Evolutionary conservation across 2,113 vertebrate genomes (phyloP), one percentile per base, ranked within the genome.

Genomic region (Callorhinus ursinus): DNA sequence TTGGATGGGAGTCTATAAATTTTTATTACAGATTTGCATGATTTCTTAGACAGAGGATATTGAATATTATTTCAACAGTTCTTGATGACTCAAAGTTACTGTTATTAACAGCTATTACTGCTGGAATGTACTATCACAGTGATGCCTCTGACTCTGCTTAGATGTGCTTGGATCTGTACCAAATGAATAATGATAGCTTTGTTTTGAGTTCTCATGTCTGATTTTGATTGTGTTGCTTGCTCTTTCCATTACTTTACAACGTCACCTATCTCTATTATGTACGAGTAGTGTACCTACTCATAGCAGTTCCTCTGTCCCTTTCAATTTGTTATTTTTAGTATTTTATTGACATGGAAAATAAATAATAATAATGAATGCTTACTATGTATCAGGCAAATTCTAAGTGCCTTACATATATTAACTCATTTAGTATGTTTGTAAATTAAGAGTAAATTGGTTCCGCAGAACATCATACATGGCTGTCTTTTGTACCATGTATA

Each of bases 11-110:
- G 86, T 95, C 93, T 91, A 94, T 97, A 97, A 88, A 96, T 94
- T 97, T 96, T 96, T 97, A 97, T 96, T 97, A 82, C 55, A 81
- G 67, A 96, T 97, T 91, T 93, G 14, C 57, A 96, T 98, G 92
- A 93, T 97, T 97, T 98, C 96, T 94, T 96, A 97, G 95, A 94
- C 88, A 97, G 77, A 96, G 87, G 89, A 93, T 87, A 98, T 96
- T 96, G 61, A 83, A 97, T 90, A 97, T 97, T 91, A 96, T 96
- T 97, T 96, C 90, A 93, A 63, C 82, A 82, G 24, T 83, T 97
- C 80, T 93, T 95, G 92, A 97, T 97, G 93, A 90, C 77, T 93
- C 91, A 79, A 93, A 79, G 81, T 63, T 79, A 96, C 94, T 97
- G 53, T 77, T 97, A 76, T 76, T 84, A 89, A 79, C 77, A 59